Evolutionary conservation across 1,140 invertebrate genomes (phyloP), one percentile per base, ranked within the genome.

Genomic region (Macrocentrus cingulum): DNA sequence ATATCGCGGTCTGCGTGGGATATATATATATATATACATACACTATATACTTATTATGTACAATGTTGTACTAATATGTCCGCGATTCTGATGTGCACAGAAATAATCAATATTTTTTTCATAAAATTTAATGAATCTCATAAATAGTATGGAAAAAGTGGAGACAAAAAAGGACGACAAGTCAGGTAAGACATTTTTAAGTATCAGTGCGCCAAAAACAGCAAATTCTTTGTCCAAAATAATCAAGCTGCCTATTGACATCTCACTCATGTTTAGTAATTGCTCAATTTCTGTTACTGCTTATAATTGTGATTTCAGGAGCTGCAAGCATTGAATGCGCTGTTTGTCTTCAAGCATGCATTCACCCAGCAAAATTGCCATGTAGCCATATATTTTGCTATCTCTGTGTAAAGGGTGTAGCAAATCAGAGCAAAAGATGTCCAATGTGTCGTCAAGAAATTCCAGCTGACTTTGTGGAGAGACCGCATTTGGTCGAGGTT

Each of bases 351-450:
- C 93, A 97, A 79, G 83, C 85, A 22, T 92, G 89, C 71, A 85
- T 95, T 57, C 91, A 97, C 80, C 95, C 95, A 50, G 90, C 89
- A 13, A 82, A 90, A 72, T 80, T 98, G 22, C 94, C 94, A 1
- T 98, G 95, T 79, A 87, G 86, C n/a, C 95, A 98, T 74, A 87
- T 97, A 44, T 98, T 98, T 76, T 98, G 95, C 79, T 98, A 93
- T 73, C 81, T 98, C 7, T 98, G 96, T 76, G 88, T 97, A 1
- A 98, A 98, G 82, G 95, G 95, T 18, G 88, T 94, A 57, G 91
- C 91, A 4, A 89, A 90, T 69, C 90, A 91, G 70, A 92, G 87
- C 67, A 89, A 88, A 73, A 85, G 86, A 65, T 95, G 91, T 80
- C 91, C 91, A 9, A 90, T 94, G 86, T 94, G 92, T 72, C 82